These are phyloP conservation scores for Zootoca vivipara DNA, from an alignment of 2,113 vertebrate genomes.

Conservation along the genomic window DNA sequence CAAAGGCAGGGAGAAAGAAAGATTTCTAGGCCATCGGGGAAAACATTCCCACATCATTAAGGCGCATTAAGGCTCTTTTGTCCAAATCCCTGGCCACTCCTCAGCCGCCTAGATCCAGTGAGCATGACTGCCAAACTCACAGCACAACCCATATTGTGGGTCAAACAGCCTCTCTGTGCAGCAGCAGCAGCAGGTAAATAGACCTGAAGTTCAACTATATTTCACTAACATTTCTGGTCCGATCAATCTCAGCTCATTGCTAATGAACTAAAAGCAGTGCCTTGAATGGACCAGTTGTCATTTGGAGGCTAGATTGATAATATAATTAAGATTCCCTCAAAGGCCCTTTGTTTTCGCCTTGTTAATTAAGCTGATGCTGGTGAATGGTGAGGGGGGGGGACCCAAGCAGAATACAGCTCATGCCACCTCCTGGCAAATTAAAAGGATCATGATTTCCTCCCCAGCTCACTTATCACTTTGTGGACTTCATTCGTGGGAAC, in stretches of 20 bases:
- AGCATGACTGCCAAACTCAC: too few species aligned
- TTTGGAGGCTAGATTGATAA: conserved; percentile 68
- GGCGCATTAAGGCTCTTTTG: not conserved
- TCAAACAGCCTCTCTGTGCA: too few species aligned
- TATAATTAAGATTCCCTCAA: conserved; percentile 69
- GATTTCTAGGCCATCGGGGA: not conserved
- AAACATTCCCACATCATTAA: not conserved
- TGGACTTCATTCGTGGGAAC: not conserved
- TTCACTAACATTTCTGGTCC: not conserved
- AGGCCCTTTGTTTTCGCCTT: conserved; percentile 63
- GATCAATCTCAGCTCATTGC: conserved; percentile 62
- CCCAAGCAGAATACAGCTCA: conserved; percentile 34
- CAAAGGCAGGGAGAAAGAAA: not conserved
- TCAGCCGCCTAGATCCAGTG: not conserved
- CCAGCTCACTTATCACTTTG: not conserved
- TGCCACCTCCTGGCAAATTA: not conserved
- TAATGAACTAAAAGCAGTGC: conserved; percentile 63
- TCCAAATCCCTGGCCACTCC: not conserved
- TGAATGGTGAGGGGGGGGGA: not conserved
- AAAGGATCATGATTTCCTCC: not conserved
- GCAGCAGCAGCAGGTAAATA: not conserved
- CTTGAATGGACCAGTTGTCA: conserved; percentile 63
- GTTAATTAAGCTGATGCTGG: conserved; percentile 67
- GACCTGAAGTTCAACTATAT: not conserved
- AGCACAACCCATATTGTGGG: not conserved